phyloP scores from a whole-genome alignment of 2,113 vertebrate species.

The Gallinago jamesoni region DNA sequence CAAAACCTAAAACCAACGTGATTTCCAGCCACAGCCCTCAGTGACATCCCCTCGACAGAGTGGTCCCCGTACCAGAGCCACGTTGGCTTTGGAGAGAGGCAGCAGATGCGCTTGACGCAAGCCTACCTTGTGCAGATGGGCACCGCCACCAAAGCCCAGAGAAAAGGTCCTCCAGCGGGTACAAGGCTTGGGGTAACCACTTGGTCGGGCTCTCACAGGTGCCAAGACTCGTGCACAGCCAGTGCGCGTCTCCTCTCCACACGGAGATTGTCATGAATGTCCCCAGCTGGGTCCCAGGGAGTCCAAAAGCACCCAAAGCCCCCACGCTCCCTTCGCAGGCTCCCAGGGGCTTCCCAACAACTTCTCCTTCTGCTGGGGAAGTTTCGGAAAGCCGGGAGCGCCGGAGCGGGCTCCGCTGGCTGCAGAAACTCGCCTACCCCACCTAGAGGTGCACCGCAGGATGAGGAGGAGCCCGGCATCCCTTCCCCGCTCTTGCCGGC shows the following conservation, averaged over 20 bases:
- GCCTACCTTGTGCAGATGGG: constrained; percentile 50
- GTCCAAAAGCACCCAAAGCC: neutral
- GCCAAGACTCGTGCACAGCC: neutral
- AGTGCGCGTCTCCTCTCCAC: neutral
- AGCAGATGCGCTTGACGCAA: accelerated
- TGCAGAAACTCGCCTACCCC: constrained; percentile 68
- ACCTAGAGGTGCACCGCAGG: constrained; percentile 70
- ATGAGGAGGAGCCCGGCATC: neutral
- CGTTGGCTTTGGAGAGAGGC: neutral
- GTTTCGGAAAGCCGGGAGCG: neutral
- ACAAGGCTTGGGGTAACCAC: neutral
- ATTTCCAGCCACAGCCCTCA: constrained; percentile 30
- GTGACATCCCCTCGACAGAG: neutral
- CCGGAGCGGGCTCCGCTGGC: neutral
- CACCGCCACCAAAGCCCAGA: neutral
- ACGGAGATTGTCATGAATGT: neutral
- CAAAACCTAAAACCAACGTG: neutral
- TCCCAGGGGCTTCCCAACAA: neutral
- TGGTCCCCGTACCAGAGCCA: neutral
- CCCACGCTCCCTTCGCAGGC: neutral
- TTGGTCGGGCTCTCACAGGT: constrained; percentile 2
- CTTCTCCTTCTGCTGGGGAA: constrained; percentile 2
- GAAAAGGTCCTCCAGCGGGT: neutral
- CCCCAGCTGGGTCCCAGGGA: neutral
- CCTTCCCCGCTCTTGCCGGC: neutral